These are phyloP conservation scores for Ectemnius lituratus DNA, from an alignment of 2,888 invertebrate species.

Conservation along the genomic window DNA sequence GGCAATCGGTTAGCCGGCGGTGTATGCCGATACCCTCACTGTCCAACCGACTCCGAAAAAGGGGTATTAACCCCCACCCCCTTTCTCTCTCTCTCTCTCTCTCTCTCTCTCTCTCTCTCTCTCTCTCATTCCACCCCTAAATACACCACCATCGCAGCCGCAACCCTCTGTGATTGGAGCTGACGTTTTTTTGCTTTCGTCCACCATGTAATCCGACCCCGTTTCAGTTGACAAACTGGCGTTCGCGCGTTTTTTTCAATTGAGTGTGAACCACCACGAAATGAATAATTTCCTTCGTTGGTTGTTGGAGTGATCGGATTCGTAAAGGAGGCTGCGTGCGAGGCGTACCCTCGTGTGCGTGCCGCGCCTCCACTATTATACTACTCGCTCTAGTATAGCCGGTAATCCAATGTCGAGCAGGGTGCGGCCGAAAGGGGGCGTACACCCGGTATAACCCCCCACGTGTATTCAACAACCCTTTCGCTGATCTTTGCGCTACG, in stretches of 20 bases:
- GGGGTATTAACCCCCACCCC: slow-evolving; percentile 1
- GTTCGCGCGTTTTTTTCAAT: background rate
- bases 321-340: slow-evolving; percentile 18
- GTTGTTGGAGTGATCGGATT: background rate
- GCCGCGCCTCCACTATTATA: slow-evolving; percentile 4
- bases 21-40: background rate
- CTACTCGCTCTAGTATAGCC: slow-evolving; percentile 21
- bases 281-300: no score
- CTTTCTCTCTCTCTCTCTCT: background rate
- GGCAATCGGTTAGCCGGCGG: slow-evolving; percentile 20
- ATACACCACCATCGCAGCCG: background rate
- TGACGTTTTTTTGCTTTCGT: background rate
- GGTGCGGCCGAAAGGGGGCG: slow-evolving; percentile 64
- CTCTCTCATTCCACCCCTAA: background rate
- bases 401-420: slow-evolving; percentile 35
- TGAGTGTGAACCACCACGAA: no score
- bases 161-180: background rate
- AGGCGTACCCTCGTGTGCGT: slow-evolving; percentile 17
- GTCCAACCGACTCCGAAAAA: background rate
- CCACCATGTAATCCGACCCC: background rate
- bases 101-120: background rate
- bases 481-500: slow-evolving; percentile 51
- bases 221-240: background rate
- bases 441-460: slow-evolving; percentile 53
- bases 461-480: slow-evolving; percentile 54